A percentile compares a stretch with the other conserved stretches of the same genome.
Conservation (phyloP, 1,140 invertebrate genomes). For the Neotoxoptera formosana region DNA sequence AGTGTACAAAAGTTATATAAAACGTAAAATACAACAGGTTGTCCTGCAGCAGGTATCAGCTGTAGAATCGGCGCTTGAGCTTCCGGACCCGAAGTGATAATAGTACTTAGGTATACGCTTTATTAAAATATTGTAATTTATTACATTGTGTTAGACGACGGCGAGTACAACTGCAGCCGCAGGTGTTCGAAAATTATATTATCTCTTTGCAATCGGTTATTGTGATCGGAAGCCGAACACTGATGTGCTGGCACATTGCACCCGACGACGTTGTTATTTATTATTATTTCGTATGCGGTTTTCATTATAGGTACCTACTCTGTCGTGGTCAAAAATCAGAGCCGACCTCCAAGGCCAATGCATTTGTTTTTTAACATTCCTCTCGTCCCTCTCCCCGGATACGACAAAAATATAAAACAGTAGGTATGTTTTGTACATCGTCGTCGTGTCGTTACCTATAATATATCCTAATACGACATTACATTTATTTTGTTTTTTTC, state of each 20-base stretch:
- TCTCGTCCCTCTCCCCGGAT: not conserved
- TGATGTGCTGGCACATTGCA: not conserved
- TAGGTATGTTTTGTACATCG: not conserved
- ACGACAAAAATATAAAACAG: not conserved
- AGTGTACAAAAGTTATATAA: not conserved
- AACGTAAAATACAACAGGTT: not conserved
- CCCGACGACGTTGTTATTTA: conserved; percentile 7
- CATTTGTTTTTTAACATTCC: conserved; percentile 1
- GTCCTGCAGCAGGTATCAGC: not conserved
- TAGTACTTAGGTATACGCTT: not conserved
- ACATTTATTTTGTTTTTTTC: not conserved
- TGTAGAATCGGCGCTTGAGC: not conserved
- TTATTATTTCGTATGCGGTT: not conserved
- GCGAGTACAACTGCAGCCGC: not conserved
- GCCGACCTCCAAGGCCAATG: conserved; percentile 9
- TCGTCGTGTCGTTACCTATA: not conserved
- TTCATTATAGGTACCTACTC: not conserved
- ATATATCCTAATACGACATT: not conserved
- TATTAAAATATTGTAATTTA: not conserved
- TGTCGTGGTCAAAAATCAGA: conserved; percentile 22
- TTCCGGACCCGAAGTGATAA: not conserved
- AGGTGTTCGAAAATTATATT: not conserved
- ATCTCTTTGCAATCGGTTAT: not conserved
- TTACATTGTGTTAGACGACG: not conserved
- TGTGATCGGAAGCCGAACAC: conserved; percentile 5